phyloP scores from a whole-genome alignment of 2,797 vertebrate species.

The Hephaestus fuliginosus region DNA sequence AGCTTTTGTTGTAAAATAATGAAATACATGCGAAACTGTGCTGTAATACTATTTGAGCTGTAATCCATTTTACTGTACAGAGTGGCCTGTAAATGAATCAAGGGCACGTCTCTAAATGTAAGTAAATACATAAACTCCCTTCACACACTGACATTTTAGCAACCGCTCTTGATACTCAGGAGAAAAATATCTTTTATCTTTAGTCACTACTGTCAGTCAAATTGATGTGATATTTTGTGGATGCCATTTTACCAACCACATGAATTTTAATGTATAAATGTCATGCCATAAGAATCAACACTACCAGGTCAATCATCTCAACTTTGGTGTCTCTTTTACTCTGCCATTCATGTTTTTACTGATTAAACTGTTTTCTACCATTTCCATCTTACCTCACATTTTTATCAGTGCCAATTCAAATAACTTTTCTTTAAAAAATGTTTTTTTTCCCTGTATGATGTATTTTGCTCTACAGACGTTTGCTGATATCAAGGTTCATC shows the following conservation, averaged over 20 bases:
- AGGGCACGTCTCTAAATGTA: constrained; percentile 75
- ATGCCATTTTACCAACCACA: constrained; percentile 62
- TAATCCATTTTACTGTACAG: constrained; percentile 80
- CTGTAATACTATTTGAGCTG: constrained; percentile 73
- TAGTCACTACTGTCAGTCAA: constrained; percentile 50
- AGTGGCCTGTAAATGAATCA: constrained; percentile 77
- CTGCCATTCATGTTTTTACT: constrained; percentile 70
- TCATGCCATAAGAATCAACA: constrained; percentile 66
- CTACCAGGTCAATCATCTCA: constrained; percentile 62
- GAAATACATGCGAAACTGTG: constrained; percentile 65
- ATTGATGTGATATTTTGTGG: constrained; percentile 55
- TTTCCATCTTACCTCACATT: constrained; percentile 41
- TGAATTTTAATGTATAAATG: constrained; percentile 63
- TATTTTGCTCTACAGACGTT: not conserved
- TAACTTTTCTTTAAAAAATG: not conserved
- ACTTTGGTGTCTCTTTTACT: constrained; percentile 58
- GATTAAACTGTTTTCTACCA: constrained; percentile 80
- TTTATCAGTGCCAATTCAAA: constrained; percentile 20
- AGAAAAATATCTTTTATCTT: constrained; percentile 42
- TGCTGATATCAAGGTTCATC: constrained; percentile 9
- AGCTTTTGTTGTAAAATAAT: constrained; percentile 74
- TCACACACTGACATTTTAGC: constrained; percentile 33
- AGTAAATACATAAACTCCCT: constrained; percentile 62
- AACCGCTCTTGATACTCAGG: constrained; percentile 24
- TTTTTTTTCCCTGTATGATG: not conserved